Evolutionary conservation across 2,113 vertebrate species (phyloP).

Genomic region (Uria aalge): DNA sequence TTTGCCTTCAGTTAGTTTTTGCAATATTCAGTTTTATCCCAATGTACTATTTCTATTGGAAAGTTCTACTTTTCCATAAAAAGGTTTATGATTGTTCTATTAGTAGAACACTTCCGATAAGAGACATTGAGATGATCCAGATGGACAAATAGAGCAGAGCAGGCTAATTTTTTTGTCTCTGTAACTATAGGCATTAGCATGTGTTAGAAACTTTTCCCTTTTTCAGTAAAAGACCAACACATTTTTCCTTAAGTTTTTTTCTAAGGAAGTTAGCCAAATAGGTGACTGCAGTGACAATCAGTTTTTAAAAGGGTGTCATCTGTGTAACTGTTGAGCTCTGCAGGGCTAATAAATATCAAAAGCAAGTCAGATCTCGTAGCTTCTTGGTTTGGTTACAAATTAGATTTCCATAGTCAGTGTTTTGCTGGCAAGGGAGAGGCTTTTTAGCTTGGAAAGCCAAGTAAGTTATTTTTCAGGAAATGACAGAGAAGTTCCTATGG

Average conservation of each 20-base stretch:
- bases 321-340: not conserved
- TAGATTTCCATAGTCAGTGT: conserved; percentile 13
- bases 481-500: conserved; percentile 35
- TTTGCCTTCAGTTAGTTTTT: not conserved
- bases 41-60: not conserved
- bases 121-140: not conserved
- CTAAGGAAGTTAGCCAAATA: not conserved
- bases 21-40: not conserved
- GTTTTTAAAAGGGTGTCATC: not conserved
- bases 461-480: conserved; percentile 63
- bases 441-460: conserved; percentile 37
- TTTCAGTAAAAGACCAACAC: not conserved
- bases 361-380: not conserved
- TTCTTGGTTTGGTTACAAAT: conserved; percentile 26
- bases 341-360: not conserved
- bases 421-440: not conserved
- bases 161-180: not conserved
- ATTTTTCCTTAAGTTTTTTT: not conserved
- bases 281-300: not conserved
- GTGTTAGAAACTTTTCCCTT: not conserved
- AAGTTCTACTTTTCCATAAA: not conserved
- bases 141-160: not conserved
- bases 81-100: not conserved
- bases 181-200: not conserved
- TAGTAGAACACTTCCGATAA: not conserved